phyloP scores from a whole-genome alignment of 1,140 invertebrate genomes.

The Chrysomallon squamiferum region DNA sequence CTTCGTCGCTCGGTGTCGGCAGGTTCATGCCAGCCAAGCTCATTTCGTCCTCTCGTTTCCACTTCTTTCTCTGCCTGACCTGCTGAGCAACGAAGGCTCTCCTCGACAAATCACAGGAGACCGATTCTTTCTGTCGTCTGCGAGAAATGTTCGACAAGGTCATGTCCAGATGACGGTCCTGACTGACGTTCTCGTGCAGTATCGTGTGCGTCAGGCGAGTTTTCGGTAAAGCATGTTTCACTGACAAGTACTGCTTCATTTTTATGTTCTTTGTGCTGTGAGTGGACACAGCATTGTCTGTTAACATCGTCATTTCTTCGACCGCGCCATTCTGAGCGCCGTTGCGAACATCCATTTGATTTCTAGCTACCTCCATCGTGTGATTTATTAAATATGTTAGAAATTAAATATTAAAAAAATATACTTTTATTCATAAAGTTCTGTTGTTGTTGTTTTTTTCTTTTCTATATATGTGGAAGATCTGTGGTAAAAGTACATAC shows the following conservation, averaged over 20 bases:
- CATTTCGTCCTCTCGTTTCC: conserved; percentile 29
- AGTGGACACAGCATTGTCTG: conserved; percentile 15
- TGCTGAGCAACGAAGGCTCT: conserved; percentile 26
- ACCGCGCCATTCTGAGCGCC: too few species aligned
- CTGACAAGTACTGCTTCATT: conserved; percentile 44
- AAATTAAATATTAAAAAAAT: too few species aligned
- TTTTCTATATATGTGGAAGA: too few species aligned
- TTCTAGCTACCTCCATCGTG: too few species aligned
- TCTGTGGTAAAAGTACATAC: too few species aligned
- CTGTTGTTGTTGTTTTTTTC: too few species aligned
- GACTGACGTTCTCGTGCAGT: conserved; percentile 41
- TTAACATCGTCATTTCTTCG: conserved; percentile 4
- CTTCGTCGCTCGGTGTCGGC: conserved; percentile 11
- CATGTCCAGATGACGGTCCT: conserved; percentile 36
- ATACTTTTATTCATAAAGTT: too few species aligned
- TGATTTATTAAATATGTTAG: too few species aligned
- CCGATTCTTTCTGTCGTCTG: conserved; percentile 21
- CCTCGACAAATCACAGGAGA: conserved; percentile 16
- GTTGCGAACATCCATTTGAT: too few species aligned
- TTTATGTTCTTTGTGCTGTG: conserved; percentile 33
- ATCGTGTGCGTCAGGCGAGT: conserved; percentile 38
- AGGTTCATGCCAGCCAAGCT: conserved; percentile 28
- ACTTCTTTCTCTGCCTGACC: conserved; percentile 29
- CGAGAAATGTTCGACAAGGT: conserved; percentile 17
- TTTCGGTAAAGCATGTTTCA: conserved; percentile 41